These are phyloP conservation scores for Anarsia innoxiella DNA, from an alignment of 2,888 invertebrate species.

Conservation along the genomic window DNA sequence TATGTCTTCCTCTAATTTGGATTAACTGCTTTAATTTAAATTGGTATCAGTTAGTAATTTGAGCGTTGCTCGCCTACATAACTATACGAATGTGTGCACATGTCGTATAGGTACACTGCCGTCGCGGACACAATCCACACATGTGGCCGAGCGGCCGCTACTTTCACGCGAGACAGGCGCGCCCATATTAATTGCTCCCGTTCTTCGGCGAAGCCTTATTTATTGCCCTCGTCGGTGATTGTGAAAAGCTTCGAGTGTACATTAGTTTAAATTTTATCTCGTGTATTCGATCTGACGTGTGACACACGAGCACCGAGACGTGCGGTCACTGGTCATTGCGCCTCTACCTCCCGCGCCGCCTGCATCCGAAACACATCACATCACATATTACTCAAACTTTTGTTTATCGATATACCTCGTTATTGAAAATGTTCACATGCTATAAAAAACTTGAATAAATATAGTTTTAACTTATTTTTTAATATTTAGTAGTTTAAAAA, in stretches of 20 bases:
- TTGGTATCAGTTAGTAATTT: conserved; percentile 14
- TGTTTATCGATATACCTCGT: too few species aligned
- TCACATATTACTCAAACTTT: too few species aligned
- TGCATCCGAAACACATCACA: not conserved
- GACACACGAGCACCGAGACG: conserved; percentile 47
- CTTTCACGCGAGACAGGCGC: conserved; percentile 69
- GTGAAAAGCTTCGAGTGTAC: conserved; percentile 69
- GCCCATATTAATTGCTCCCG: conserved; percentile 74
- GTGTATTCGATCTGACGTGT: conserved; percentile 63
- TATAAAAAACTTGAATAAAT: too few species aligned
- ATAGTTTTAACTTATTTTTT: too few species aligned
- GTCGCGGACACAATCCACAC: conserved; percentile 36
- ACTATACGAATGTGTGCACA: conserved; percentile 7
- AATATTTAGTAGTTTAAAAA: too few species aligned
- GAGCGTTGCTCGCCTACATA: conserved; percentile 13
- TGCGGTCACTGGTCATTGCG: conserved; percentile 21
- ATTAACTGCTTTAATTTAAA: conserved; percentile 6
- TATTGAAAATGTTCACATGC: too few species aligned
- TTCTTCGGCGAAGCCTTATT: conserved; percentile 72
- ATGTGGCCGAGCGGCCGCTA: conserved; percentile 54
- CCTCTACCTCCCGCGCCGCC: conserved; percentile 5
- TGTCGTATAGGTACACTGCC: not conserved
- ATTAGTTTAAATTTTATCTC: conserved; percentile 69
- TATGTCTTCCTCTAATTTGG: conserved; percentile 5
- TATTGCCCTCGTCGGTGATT: conserved; percentile 67